Evolutionary conservation across 92 coral and sea anemone genomes (phyloP).

Genomic region (Actinernus sp.): DNA sequence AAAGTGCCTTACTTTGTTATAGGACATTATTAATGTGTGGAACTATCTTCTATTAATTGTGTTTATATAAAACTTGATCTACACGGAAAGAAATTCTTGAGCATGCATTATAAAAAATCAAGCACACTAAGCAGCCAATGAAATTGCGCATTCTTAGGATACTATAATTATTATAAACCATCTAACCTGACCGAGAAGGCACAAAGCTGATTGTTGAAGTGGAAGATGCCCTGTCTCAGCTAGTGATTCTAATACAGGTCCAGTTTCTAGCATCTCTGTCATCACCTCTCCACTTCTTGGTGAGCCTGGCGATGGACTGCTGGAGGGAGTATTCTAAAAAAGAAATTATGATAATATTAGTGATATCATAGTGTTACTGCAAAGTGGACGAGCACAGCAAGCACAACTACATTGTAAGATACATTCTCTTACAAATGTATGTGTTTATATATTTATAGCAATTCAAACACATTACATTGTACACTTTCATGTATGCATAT

Average conservation of each 20-base stretch:
- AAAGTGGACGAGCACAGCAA: background rate
- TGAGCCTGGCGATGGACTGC: background rate
- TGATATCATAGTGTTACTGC: background rate
- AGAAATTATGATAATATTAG: background rate
- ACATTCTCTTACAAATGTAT: no score
- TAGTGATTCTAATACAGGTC: constrained; percentile 2
- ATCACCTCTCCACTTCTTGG: constrained; percentile 1
- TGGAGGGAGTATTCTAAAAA: constrained; percentile 1
- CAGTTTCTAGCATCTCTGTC: background rate
- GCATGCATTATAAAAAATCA: no score
- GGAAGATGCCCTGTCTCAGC: constrained; percentile 64
- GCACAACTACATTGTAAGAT: background rate
- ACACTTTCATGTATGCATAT: no score
- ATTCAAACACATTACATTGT: no score
- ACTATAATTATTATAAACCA: background rate
- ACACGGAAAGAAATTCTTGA: no score
- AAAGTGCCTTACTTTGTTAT: no score
- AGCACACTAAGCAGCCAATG: no score
- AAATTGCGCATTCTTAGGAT: no score
- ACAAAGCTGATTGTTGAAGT: constrained; percentile 67
- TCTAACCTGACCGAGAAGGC: constrained; percentile 72
- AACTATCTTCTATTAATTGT: no score
- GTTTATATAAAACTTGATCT: no score
- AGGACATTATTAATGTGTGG: no score
- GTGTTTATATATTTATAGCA: no score